Evolutionary conservation across 2,888 invertebrate genomes (phyloP), one percentile per base, ranked within the genome.

Genomic region (Tachina fera): DNA sequence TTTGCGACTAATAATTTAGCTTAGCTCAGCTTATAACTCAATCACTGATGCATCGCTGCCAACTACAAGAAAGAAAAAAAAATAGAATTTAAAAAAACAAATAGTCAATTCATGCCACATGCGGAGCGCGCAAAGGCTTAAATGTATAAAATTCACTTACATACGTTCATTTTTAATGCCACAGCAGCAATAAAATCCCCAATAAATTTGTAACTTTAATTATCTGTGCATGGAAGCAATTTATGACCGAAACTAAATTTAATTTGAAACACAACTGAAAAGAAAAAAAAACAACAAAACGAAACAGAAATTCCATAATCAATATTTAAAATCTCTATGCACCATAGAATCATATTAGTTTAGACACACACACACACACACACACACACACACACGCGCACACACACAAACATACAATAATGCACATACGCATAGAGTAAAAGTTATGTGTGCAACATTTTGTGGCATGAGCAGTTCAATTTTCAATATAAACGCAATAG

Each of bases 191-290:
- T 5, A 22, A 47, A 77, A 77, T 70, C 41, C 39, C 68, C 67
- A 82, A 82, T 86, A 82, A 86, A 86, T 82, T 86, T 82, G 85
- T 86, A 79, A 86, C 85, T 86, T 86, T 82, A 86, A 82, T 79
- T 86, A 86, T 86, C 85, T 82, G 82, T 67, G 75, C 75, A 82
- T 79, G 71, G 85, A 60, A 86, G 68, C 78, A 78, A 85, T 85
- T 85, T 85, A 85, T 78, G 82, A 79, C 75, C 78, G 85, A 86
- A 78, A 75, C 78, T 79, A 79, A 82, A 86, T 86, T 82, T 82
- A 85, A 86, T 82, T 85, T 86, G 60, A 82, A 86, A 86, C 82
- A 78, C 82, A 82, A 31, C 31, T 78, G 74, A 53, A 79, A 22
- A 65, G 67, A 41, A 78, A 19, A 80, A 41, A 60, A 61, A 51